These are phyloP conservation scores for Hirtodrosophila cameraria DNA, from an alignment of 2,888 invertebrate species.

Conservation along the genomic window DNA sequence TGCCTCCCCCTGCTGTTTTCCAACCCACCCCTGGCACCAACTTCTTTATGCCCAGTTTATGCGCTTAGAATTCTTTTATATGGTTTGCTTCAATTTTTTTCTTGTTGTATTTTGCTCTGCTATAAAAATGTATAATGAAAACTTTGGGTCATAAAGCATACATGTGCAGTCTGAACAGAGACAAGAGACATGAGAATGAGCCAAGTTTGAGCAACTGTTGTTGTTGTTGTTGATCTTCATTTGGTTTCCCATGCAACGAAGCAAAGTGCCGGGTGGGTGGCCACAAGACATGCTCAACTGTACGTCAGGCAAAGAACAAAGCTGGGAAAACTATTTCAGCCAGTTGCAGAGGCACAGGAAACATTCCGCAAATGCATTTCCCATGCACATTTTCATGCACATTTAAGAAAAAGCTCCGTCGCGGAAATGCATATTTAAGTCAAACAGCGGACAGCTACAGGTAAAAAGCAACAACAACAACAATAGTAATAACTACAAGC, in stretches of 20 bases:
- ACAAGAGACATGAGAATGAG: conserved; percentile 29
- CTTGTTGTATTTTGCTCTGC: conserved; percentile 20
- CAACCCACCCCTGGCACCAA: background rate
- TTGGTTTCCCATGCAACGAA: conserved; percentile 61
- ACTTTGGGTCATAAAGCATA: conserved; percentile 62
- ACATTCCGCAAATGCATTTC: conserved; percentile 80
- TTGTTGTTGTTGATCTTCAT: conserved; percentile 28
- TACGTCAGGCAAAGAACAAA: conserved; percentile 50
- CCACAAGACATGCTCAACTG: conserved; percentile 8
- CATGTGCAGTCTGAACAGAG: conserved; percentile 31
- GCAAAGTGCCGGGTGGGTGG: conserved; percentile 48
- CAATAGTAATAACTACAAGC: conserved; percentile 22
- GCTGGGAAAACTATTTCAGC: conserved; percentile 51
- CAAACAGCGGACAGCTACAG: conserved; percentile 30
- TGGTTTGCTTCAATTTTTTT: conserved; percentile 33
- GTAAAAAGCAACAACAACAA: conserved; percentile 23
- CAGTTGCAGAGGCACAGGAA: conserved; percentile 34
- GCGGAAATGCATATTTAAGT: conserved; percentile 64
- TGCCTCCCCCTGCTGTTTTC: background rate
- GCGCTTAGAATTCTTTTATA: conserved; percentile 60
- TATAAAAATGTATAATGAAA: conserved; percentile 68
- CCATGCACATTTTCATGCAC: conserved; percentile 71
- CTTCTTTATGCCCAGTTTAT: conserved; percentile 49
- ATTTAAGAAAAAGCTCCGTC: conserved; percentile 17
- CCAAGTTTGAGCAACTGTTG: conserved; percentile 29